Evolutionary conservation across 2,113 vertebrate species (phyloP).

Genomic region (Gnathonemus longibarbis): DNA sequence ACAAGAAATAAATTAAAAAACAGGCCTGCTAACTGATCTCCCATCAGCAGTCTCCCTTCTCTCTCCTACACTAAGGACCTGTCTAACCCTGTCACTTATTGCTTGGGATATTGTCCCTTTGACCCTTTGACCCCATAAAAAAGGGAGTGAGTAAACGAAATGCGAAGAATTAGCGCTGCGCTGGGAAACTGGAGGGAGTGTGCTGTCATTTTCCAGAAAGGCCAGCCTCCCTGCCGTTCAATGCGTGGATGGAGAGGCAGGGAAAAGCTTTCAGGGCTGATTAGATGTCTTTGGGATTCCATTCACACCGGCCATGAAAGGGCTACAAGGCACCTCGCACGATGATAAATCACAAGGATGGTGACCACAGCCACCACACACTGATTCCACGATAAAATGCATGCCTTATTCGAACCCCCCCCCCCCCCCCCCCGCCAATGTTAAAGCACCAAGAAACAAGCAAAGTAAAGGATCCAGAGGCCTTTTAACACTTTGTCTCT

Average conservation of each 20-base stretch:
- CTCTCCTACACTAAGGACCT: not conserved
- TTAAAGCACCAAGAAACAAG: not conserved
- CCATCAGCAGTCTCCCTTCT: not conserved
- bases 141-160: not conserved
- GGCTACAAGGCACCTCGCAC: not conserved
- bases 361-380: not conserved
- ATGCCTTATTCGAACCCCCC: not conserved
- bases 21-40: not conserved
- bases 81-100: not conserved
- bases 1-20: not conserved
- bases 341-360: not conserved
- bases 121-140: not conserved
- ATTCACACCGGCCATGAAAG: not conserved
- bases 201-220: not conserved
- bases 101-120: not conserved
- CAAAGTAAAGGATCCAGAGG: not conserved
- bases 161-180: not conserved
- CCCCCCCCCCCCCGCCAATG: not conserved
- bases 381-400: not conserved
- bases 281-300: not conserved
- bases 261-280: constrained; percentile 1
- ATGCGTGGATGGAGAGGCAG: not conserved
- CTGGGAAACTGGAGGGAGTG: not conserved
- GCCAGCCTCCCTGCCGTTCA: not conserved
- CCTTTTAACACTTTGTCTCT: not conserved